A percentile compares a stretch with the other conserved stretches of the same genome.
Conservation (phyloP, 2,888 invertebrate genomes). For the Pristionchus arcanus region DNA sequence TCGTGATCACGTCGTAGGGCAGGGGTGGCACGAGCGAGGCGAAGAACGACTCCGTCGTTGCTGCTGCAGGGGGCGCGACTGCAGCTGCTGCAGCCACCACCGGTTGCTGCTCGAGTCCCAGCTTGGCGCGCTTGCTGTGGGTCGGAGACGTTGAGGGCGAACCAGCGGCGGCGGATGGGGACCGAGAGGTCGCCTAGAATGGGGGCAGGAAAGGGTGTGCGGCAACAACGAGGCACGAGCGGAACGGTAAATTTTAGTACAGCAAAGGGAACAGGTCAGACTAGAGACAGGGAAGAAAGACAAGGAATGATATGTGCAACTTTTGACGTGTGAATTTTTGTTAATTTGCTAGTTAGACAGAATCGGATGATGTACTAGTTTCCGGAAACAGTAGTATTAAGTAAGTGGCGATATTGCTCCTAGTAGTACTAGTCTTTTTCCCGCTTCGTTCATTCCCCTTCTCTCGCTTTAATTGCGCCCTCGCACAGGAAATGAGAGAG, state of each 20-base stretch:
- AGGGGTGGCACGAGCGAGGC: conserved; percentile 39
- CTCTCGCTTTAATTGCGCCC: neutral
- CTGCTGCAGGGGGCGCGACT: neutral
- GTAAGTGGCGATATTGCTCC: neutral
- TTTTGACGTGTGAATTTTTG: neutral
- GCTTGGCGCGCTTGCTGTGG: neutral
- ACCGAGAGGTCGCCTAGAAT: conserved; percentile 25
- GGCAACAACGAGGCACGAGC: neutral
- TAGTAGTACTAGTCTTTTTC: neutral
- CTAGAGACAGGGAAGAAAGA: neutral
- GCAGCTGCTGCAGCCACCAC: neutral
- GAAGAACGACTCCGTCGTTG: conserved; percentile 39
- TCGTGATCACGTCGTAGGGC: neutral
- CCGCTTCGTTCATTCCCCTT: neutral
- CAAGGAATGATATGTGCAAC: neutral
- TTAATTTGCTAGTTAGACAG: neutral
- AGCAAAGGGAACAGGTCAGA: neutral
- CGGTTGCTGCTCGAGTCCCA: neutral
- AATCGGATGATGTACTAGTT: neutral
- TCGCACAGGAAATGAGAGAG: conserved; percentile 7
- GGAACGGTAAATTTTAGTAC: neutral
- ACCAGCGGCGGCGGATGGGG: neutral
- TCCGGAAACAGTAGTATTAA: neutral
- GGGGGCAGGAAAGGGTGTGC: conserved; percentile 31
- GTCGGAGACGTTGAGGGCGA: neutral